Evolutionary conservation across 2,113 vertebrate genomes (phyloP).

Genomic region (Gavia stellata): DNA sequence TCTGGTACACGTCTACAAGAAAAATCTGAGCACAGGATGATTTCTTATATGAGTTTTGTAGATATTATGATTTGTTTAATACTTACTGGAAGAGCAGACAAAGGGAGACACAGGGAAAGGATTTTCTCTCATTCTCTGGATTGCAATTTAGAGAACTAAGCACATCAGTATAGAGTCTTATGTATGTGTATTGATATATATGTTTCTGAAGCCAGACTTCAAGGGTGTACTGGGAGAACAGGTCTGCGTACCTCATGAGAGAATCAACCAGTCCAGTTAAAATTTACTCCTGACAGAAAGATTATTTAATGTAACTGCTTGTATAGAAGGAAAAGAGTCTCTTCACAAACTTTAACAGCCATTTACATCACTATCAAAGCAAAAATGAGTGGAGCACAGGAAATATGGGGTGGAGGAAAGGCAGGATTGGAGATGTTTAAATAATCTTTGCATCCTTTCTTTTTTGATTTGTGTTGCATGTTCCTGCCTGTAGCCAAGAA

Average conservation of each 20-base stretch:
- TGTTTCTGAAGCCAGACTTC: neutral
- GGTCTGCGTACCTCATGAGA: neutral
- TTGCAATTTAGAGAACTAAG: neutral
- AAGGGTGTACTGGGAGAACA: neutral
- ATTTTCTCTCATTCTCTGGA: neutral
- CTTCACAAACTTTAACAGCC: neutral
- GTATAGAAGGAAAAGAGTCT: neutral
- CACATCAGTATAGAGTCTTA: neutral
- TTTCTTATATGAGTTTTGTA: neutral
- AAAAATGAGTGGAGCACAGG: neutral
- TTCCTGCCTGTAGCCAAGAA: neutral
- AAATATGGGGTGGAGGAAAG: neutral
- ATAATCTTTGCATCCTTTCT: neutral
- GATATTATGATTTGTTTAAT: neutral
- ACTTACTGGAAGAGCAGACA: neutral
- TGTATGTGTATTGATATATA: neutral
- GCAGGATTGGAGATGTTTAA: neutral
- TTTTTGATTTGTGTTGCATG: neutral
- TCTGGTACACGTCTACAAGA: neutral
- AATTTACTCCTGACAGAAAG: neutral
- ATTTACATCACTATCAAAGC: neutral
- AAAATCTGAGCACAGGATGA: neutral
- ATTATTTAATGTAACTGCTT: neutral
- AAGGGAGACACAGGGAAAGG: neutral
- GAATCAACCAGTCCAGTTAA: neutral